Base-by-base conservation (phyloP, 2,888 invertebrate genomes). In the Orchesellides sinensis region DNA sequence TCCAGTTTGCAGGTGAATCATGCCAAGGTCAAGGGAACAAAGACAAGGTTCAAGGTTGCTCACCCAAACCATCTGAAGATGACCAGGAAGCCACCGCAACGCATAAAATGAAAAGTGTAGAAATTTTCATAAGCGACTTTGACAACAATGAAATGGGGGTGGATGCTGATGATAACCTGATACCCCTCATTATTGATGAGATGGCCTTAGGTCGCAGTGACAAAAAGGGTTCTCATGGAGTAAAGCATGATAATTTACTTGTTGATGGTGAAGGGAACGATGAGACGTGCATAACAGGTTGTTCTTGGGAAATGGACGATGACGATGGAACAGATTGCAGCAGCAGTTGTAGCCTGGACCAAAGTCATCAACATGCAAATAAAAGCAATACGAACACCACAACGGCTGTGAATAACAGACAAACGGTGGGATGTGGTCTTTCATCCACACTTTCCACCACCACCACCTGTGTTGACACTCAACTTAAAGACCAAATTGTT, bases 211-310 rank as follows among this genome's bases (percentile, higher is more conserved):
- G 27, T 6, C 63, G 72, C 63, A 63, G 17, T 40, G 29, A 29
- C 40, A 40, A 21, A 4, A 49, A 23, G 21, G 17, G 29, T 40
- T 8, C 27, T 4, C 14, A 56, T 35, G 45, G 56, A 40, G 25
- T 14, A 4, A 45, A 32, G 17, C 14, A 32, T 35, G 25, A n/a
- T 23, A 65, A 56, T 14, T 8, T 49, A 1, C 21, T 63, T 14
- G 32, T 23, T 14, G 63, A 63, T 12, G 78, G 32, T 3, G 68
- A 69, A 27, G 73, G 19, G 8, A 69, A 73, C 19, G 80, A 80
- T 49, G 80, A 80, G 54, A 80, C 80, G 12, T 69, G 72, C 63
- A 66, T 80, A 72, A 80, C 80, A 72, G 80, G 80, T 72, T 79
- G 79, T 19, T 80, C 80, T 10, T 80, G 80, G 80, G 80, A 80